Evolutionary conservation across 2,888 invertebrate species (phyloP).

Genomic region (Hipparchia semele): DNA sequence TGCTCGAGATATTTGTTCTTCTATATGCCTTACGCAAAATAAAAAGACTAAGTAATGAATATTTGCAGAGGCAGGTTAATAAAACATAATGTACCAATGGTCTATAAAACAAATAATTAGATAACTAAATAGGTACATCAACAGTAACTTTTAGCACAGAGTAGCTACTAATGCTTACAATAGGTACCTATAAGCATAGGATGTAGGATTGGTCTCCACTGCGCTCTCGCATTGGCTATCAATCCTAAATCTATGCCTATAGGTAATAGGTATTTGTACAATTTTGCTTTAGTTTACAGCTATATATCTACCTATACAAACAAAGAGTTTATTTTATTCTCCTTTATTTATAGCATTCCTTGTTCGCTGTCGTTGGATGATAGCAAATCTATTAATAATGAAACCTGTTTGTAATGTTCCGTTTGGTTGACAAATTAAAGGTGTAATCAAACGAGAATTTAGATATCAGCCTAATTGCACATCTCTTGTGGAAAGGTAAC

Average conservation of each 20-base stretch:
- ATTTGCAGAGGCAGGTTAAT: background rate
- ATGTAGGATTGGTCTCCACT: too few relatives aligned
- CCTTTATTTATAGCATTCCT: background rate
- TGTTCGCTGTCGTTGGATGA: slow-evolving; percentile 8
- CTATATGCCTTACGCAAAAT: slow-evolving; percentile 20
- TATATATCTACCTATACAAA: too few relatives aligned
- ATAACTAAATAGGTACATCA: background rate
- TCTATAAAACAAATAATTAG: too few relatives aligned
- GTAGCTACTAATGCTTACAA: too few relatives aligned
- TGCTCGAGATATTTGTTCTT: slow-evolving; percentile 38
- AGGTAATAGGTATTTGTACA: too few relatives aligned
- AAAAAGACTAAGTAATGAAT: background rate
- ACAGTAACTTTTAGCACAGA: background rate
- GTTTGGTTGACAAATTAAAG: background rate
- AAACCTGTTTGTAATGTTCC: slow-evolving; percentile 9
- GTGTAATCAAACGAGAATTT: background rate
- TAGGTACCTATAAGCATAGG: too few relatives aligned
- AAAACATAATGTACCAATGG: background rate
- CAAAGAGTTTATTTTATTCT: background rate
- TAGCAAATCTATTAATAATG: slow-evolving; percentile 5
- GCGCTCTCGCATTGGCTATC: too few relatives aligned
- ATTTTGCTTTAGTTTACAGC: too few relatives aligned
- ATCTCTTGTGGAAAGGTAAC: too few relatives aligned
- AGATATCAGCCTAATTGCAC: too few relatives aligned
- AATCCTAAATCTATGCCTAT: too few relatives aligned